phyloP scores from a whole-genome alignment of 2,797 vertebrate genomes.

The Pampus argenteus region DNA sequence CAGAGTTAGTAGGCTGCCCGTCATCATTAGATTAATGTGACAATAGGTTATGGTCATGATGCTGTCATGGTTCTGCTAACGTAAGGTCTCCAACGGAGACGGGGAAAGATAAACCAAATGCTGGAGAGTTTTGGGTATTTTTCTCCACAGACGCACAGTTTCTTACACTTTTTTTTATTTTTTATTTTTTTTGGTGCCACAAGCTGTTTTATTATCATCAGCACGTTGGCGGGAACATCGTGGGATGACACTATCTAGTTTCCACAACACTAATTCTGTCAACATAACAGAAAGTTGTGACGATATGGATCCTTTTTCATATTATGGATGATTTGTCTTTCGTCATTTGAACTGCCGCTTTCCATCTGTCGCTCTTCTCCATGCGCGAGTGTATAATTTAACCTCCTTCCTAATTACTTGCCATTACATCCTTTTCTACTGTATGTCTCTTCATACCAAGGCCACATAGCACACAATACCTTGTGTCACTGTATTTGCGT shows the following conservation, averaged over 20 bases:
- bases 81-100: constrained; percentile 3
- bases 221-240: constrained; percentile 10
- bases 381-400: constrained; percentile 1
- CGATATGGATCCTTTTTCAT: constrained; percentile 20
- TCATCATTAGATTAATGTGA: constrained; percentile 71
- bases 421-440: constrained; percentile 10
- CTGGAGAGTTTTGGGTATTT: constrained; percentile 1
- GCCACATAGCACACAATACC: constrained; percentile 14
- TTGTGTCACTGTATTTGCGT: constrained; percentile 4
- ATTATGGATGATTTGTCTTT: constrained; percentile 39
- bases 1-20: constrained; percentile 45
- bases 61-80: constrained; percentile 31
- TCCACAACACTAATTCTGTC: constrained; percentile 19
- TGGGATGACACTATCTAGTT: constrained; percentile 21
- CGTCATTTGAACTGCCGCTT: constrained; percentile 30
- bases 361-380: constrained; percentile 29
- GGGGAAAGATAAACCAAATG: constrained; percentile 13
- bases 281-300: constrained; percentile 7
- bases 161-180: constrained; percentile 18
- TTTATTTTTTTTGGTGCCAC: constrained; percentile 15
- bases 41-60: constrained; percentile 47
- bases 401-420: constrained; percentile 19
- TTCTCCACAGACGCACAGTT: background rate
- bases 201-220: constrained; percentile 20
- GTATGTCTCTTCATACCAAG: background rate